Evolutionary conservation across 2,888 invertebrate species (phyloP).

Genomic region (Allophyes oxyacanthae): DNA sequence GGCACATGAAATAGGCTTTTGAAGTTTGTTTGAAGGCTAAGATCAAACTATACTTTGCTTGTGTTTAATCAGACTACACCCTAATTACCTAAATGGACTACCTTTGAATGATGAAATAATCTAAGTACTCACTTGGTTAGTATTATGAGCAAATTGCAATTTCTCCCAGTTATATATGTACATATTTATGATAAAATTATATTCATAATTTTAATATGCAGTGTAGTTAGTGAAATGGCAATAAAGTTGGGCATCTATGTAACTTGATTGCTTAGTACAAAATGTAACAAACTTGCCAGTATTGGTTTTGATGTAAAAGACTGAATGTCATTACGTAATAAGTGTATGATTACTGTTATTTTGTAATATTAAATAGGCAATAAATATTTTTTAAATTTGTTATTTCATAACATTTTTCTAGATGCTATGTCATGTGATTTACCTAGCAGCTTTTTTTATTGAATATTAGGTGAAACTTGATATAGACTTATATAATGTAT

Average conservation of each 20-base stretch:
- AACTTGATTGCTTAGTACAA: constrained; percentile 87
- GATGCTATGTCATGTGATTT: constrained; percentile 64
- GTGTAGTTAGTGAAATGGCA: constrained; percentile 81
- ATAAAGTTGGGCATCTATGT: constrained; percentile 69
- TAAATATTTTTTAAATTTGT: constrained; percentile 62
- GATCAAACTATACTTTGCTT: too few species aligned
- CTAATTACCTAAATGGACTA: too few species aligned
- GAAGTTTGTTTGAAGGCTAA: too few species aligned
- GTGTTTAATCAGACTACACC: too few species aligned
- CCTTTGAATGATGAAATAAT: too few species aligned
- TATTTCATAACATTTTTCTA: constrained; percentile 56
- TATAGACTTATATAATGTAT: constrained; percentile 36
- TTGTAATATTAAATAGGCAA: constrained; percentile 73
- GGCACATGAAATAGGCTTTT: too few species aligned
- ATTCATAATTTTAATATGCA: constrained; percentile 4
- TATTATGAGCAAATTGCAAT: constrained; percentile 27
- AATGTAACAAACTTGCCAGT: constrained; percentile 89
- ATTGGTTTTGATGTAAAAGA: constrained; percentile 89
- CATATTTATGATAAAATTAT: constrained; percentile 3
- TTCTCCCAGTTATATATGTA: constrained; percentile 48
- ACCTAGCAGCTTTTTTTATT: constrained; percentile 63
- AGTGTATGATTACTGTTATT: constrained; percentile 76
- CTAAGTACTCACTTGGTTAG: too few species aligned
- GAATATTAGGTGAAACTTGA: constrained; percentile 45
- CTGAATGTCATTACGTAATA: constrained; percentile 87